Evolutionary conservation across 2,797 vertebrate genomes (phyloP), one percentile per base, ranked within the genome.

Genomic region (Galagoides demidoff): DNA sequence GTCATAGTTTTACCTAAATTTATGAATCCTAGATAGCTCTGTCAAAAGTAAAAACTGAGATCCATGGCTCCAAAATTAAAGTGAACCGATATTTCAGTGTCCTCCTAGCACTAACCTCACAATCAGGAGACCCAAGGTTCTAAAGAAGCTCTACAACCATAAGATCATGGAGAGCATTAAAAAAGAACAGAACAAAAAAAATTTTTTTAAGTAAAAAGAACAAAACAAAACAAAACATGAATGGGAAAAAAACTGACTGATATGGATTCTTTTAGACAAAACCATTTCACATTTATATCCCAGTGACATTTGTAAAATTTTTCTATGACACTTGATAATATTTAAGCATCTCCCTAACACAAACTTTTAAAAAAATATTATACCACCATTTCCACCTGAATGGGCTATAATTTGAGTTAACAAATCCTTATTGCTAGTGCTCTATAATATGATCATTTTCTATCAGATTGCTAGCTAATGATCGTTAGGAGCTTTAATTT

Each of bases 121-220:
- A 94, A 89, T 85, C 37, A 92, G 43, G 20, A 90, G 70, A 92
- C 68, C 22, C 68, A 89, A 83, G 68, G 25, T 61, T 89, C 64
- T 86, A 95, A 92, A 92, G 76, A 94, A 92, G 89, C 45, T 96
- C 88, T 94, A 92, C 31, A 22, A 94, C 13, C 70, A 78, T 17
- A 66, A 49, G 52, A 91, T 74, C 55, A 73, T 83, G 45, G 37
- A 95, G 19, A 71, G 25, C 19, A 66, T 68, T 92, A 17, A 22
- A 55, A 89, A 45, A 49, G 27, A n/a, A 63, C 22, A 27, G 17
- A 63, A 83, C 11, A 55, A 19, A n/a, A 59, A 88, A 27, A n/a
- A 16, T 13, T 49, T 49, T 49, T 49, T 49, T 14, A 49, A 49
- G 49, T 16, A 20, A 55, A 89, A 43, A 57, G n/a, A n/a, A 63